Percentiles rank a stretch among this genome's conserved stretches.
These are phyloP conservation scores for Rhopalosiphum padi DNA, from an alignment of 1,140 invertebrate genomes.

Conservation along the genomic window DNA sequence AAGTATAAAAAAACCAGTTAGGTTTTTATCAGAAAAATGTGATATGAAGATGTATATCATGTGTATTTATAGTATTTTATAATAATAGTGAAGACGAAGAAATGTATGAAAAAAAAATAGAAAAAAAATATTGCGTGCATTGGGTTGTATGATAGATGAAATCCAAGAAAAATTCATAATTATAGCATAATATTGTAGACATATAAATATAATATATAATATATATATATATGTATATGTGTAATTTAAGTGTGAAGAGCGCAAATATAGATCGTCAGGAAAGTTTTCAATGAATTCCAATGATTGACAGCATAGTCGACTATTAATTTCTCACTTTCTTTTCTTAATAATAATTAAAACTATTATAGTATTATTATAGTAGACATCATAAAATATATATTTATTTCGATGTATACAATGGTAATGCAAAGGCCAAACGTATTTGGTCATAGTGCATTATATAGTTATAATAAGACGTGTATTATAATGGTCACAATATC, in stretches of 20 bases:
- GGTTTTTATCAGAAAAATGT: slow-evolving; percentile 30
- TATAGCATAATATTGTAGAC: neutral
- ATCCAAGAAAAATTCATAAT: neutral
- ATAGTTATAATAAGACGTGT: neutral
- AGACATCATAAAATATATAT: neutral
- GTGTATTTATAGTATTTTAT: neutral
- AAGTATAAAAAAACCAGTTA: slow-evolving; percentile 28
- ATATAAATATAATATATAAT: neutral
- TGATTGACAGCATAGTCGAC: neutral
- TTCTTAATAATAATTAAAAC: slow-evolving; percentile 10
- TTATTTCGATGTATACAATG: neutral
- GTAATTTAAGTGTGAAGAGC: neutral
- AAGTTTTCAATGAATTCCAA: slow-evolving; percentile 20
- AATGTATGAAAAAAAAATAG: neutral
- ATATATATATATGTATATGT: neutral
- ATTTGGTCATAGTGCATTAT: too few relatives aligned
- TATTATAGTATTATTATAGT: neutral
- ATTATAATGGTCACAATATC: neutral
- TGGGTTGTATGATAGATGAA: neutral
- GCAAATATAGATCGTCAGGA: neutral
- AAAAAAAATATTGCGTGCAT: neutral
- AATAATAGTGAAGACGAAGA: neutral
- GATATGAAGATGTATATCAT: neutral
- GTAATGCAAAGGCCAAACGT: neutral
- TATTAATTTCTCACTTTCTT: slow-evolving; percentile 1